A percentile compares a stretch with the other conserved stretches of the same genome.
Evolutionary conservation across 2,888 invertebrate genomes (phyloP).

Genomic region (Drosophila melanocephala): DNA sequence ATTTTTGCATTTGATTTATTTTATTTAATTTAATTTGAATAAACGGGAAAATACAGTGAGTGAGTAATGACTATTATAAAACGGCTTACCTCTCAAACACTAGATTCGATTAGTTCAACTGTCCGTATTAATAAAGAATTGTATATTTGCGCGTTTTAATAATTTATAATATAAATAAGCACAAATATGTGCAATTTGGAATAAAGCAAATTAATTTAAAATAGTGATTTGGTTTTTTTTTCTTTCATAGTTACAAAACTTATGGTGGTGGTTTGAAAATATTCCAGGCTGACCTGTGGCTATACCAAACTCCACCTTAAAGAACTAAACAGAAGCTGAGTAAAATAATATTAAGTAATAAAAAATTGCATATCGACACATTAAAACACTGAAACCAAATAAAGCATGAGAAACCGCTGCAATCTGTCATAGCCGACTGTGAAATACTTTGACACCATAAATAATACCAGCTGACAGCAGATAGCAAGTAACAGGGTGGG

Average conservation of each 20-base stretch:
- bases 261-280: background rate
- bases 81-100: conserved; percentile 1
- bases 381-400: background rate
- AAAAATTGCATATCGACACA: background rate
- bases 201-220: background rate
- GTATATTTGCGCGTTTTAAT: background rate
- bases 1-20: conserved; percentile 41
- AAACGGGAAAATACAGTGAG: background rate
- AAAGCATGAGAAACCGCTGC: too few relatives aligned
- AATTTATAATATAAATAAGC: background rate
- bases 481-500: too few relatives aligned
- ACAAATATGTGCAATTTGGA: background rate
- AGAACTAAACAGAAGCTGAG: background rate
- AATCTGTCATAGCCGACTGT: too few relatives aligned
- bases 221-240: background rate
- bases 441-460: too few relatives aligned
- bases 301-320: background rate
- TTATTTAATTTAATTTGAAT: conserved; percentile 34
- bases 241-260: background rate
- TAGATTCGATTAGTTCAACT: conserved; percentile 2
- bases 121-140: background rate
- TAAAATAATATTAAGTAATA: background rate
- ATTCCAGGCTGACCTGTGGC: background rate
- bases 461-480: too few relatives aligned
- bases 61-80: conserved; percentile 4